Percentiles rank a stretch among this genome's conserved stretches.
Evolutionary conservation across 2,888 invertebrate genomes (phyloP).

Genomic region (Harpagoxenus sublaevis): DNA sequence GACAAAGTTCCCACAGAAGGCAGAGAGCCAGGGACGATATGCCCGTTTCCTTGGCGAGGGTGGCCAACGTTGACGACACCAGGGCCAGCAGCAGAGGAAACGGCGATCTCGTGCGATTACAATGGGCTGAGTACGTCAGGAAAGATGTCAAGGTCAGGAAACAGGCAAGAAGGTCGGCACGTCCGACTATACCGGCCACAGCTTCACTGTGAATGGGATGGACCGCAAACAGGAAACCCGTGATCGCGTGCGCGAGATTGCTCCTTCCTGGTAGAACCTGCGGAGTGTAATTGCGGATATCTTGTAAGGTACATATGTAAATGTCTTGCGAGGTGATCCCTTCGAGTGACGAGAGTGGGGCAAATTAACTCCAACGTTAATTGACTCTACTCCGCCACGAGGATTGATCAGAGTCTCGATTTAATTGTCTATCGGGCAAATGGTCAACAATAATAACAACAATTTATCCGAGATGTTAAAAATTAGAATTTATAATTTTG

Average conservation of each 20-base stretch:
- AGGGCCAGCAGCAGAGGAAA: conserved; percentile 83
- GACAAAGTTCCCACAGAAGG: conserved; percentile 93
- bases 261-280: conserved; percentile 89
- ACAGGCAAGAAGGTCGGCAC: conserved; percentile 97
- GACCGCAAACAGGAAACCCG: conserved; percentile 96
- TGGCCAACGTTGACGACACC: conserved; percentile 91
- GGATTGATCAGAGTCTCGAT: conserved; percentile 16
- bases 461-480: neutral
- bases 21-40: conserved; percentile 96
- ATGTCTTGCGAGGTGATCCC: conserved; percentile 36
- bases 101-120: conserved; percentile 83
- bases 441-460: neutral
- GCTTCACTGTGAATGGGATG: conserved; percentile 99
- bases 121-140: conserved; percentile 94
- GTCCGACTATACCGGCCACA: conserved; percentile 97
- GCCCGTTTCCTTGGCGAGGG: conserved; percentile 98
- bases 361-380: conserved; percentile 43
- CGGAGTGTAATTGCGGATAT: conserved; percentile 51
- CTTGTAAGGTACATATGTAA: conserved; percentile 51
- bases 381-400: conserved; percentile 15
- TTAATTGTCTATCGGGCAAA: neutral
- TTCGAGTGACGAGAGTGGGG: conserved; percentile 20
- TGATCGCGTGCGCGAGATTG: conserved; percentile 90
- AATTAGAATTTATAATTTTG: conserved; percentile 1
- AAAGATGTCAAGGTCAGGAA: conserved; percentile 96